Evolutionary conservation across 2,888 invertebrate species (phyloP), one percentile per base, ranked within the genome.

Genomic region (Lydus trimaculatus): DNA sequence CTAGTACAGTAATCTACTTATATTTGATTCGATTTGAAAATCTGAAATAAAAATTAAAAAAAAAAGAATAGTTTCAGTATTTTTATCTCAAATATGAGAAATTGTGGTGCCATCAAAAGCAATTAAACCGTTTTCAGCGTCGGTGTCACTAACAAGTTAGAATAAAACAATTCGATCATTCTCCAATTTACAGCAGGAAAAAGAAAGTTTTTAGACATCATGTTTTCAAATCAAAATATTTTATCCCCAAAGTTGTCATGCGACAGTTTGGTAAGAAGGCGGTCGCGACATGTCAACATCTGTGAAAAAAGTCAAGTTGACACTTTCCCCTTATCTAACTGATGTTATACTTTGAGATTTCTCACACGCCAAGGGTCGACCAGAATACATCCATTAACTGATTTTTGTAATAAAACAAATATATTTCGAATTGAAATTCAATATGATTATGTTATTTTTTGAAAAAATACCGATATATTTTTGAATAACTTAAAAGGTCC

Each of bases 241-340:
- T 56, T 28, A 56, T 28, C 56, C 56, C 56, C 13, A 7, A 15
- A 28, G 23, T 56, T 28, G 56, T 56, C 56, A 56, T 7, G n/a
- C 28, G 56, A 25, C 28, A 56, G 56, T 56, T 25, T 8, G 56
- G 25, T 28, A 28, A 56, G 56, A 28, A 56, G 56, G 25, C 56
- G 56, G 56, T 28, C 56, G 28, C 56, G 56, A 56, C 56, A 56
- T 56, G 56, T 56, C 56, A 28, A 28, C 56, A 56, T 56, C 56
- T 56, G 56, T 56, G 56, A 15, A 56, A 56, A 28, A 56, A 56
- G 56, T 56, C 56, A 56, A 56, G 6, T 56, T 56, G 56, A 56
- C 56, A 25, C 25, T 56, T 13, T 8, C 56, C 56, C 28, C 56
- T 56, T 56, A 56, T 56, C 56, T 56, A 56, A 25, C 56, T 56